Conservation (phyloP, 2,797 vertebrate species). For the Poecilia wingei region DNA sequence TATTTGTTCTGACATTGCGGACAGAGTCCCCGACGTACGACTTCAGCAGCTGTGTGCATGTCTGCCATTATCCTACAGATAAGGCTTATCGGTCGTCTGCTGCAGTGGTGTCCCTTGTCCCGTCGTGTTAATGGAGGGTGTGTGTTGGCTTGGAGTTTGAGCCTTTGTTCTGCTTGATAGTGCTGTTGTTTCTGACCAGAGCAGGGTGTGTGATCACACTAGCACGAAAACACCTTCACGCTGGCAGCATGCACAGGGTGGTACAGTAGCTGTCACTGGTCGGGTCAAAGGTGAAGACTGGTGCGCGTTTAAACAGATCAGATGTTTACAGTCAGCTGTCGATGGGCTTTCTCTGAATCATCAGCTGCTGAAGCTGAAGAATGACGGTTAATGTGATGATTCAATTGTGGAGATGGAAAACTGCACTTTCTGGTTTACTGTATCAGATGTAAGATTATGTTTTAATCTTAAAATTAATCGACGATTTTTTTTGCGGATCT, state of each 20-base stretch:
- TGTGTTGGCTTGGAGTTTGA: conserved; percentile 38
- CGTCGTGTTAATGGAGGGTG: conserved; percentile 42
- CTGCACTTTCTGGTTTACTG: neutral
- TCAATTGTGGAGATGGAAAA: neutral
- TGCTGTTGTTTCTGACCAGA: conserved; percentile 2
- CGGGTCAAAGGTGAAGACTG: conserved; percentile 23
- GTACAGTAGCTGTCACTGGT: neutral
- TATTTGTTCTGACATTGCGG: neutral
- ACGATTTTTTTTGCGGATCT: neutral
- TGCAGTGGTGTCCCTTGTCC: conserved; percentile 46
- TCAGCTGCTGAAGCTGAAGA: neutral
- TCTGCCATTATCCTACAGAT: conserved; percentile 26
- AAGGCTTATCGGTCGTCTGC: conserved; percentile 57
- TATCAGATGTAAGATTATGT: neutral
- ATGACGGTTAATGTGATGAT: neutral
- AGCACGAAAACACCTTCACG: neutral
- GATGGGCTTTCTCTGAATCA: conserved; percentile 6
- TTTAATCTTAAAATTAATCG: neutral
- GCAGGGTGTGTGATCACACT: neutral
- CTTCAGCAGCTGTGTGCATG: conserved; percentile 13
- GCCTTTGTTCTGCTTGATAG: conserved; percentile 78
- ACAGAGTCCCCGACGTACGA: neutral
- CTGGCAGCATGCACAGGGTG: neutral
- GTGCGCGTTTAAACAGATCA: neutral
- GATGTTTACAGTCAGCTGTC: neutral